Evolutionary conservation across 2,113 vertebrate species (phyloP).

Genomic region (Cynocephalus volans): DNA sequence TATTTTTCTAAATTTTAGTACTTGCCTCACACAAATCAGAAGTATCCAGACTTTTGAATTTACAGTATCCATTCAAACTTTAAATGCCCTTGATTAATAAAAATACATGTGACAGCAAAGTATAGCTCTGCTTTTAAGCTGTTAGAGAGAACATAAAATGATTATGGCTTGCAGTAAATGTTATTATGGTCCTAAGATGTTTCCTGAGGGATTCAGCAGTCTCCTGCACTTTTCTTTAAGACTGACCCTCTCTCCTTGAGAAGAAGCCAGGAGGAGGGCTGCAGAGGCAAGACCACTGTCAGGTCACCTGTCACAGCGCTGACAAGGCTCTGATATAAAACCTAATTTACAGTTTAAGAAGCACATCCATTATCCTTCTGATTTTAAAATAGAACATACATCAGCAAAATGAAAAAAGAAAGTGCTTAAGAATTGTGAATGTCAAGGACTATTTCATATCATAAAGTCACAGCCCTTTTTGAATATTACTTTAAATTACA

Average conservation of each 20-base stretch:
- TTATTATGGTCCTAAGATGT: slow-evolving; percentile 84
- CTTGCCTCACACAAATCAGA: slow-evolving; percentile 61
- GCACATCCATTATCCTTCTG: slow-evolving; percentile 92
- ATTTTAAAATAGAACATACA: slow-evolving; percentile 91
- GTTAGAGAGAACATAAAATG: slow-evolving; percentile 86
- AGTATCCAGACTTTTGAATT: slow-evolving; percentile 84
- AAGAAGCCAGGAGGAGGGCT: slow-evolving; percentile 85
- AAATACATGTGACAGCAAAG: slow-evolving; percentile 84
- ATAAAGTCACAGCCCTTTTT: slow-evolving; percentile 89
- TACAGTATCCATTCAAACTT: slow-evolving; percentile 82
- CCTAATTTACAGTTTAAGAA: slow-evolving; percentile 92
- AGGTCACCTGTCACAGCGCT: slow-evolving; percentile 86
- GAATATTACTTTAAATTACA: slow-evolving; percentile 88
- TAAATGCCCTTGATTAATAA: slow-evolving; percentile 88
- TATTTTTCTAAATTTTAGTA: slow-evolving; percentile 76
- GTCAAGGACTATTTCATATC: slow-evolving; percentile 91
- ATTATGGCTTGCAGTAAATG: slow-evolving; percentile 87
- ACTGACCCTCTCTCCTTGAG: slow-evolving; percentile 90
- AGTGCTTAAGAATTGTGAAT: slow-evolving; percentile 91
- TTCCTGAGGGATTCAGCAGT: slow-evolving; percentile 86
- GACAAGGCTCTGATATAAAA: slow-evolving; percentile 92
- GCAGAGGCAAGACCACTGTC: slow-evolving; percentile 86
- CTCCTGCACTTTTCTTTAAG: slow-evolving; percentile 83
- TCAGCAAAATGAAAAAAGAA: slow-evolving; percentile 92
- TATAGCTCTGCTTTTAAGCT: slow-evolving; percentile 85